phyloP scores from a whole-genome alignment of 2,113 vertebrate genomes.

The Semicossyphus pulcher region DNA sequence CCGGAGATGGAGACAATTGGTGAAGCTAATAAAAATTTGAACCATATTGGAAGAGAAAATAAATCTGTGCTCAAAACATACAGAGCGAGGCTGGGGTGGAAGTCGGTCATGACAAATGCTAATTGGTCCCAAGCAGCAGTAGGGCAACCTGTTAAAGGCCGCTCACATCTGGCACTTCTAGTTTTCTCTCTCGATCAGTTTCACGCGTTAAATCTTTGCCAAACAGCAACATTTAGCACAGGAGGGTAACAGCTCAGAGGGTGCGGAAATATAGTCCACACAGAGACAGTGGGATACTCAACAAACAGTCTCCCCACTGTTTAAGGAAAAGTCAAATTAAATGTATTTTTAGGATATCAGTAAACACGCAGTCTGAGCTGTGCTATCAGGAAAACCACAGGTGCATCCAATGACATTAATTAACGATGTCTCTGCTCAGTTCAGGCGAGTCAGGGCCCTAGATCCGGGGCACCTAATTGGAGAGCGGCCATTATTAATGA shows the following conservation, averaged over 20 bases:
- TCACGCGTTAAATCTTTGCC: conserved; percentile 47
- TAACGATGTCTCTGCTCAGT: not conserved
- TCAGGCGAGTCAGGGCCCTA: not conserved
- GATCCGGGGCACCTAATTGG: no score
- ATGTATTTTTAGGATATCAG: not conserved
- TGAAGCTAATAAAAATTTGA: conserved; percentile 71
- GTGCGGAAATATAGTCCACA: conserved; percentile 15
- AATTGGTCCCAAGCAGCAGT: conserved; percentile 71
- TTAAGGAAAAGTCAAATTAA: not conserved
- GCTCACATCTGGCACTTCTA: conserved; percentile 67
- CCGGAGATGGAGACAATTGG: conserved; percentile 71
- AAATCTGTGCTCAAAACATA: conserved; percentile 69
- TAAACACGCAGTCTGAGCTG: not conserved
- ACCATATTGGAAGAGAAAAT: conserved; percentile 68
- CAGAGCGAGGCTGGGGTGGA: conserved; percentile 40
- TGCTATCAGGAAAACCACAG: not conserved
- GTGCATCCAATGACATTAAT: not conserved
- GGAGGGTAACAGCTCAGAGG: conserved; percentile 42
- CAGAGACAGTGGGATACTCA: not conserved
- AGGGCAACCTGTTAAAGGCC: conserved; percentile 68
- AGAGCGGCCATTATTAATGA: not conserved
- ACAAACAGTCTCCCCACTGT: not conserved
- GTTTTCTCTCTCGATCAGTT: conserved; percentile 31
- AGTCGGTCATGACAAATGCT: conserved; percentile 67
- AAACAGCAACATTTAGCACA: conserved; percentile 49